Base-by-base conservation (phyloP, 2,888 invertebrate species). In the Muschampia plurimacula region DNA sequence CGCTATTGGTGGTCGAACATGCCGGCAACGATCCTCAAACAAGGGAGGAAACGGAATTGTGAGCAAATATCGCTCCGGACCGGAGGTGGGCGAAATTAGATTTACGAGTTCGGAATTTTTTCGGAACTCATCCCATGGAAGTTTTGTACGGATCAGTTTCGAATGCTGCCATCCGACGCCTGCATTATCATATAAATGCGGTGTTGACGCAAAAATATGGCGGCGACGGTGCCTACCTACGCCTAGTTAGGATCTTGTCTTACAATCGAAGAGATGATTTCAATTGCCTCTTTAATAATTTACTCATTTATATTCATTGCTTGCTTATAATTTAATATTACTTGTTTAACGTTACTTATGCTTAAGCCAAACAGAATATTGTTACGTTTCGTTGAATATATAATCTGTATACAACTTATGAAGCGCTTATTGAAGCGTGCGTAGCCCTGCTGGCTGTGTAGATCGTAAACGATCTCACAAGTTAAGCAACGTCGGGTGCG, bases 141-240 rank as follows among this genome's bases (percentile, higher is more conserved):
- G 83, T 86, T 83, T 80, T 49, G 71, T 82, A 80, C 77, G 84
- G 89, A 92, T 91, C 90, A 89, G 89, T 90, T 86, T 86, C 88
- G 86, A 83, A 86, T 83, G 84, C 84, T 82, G 82, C 81, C 82
- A 82, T 69, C 82, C 81, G 81, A 66, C 66, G 71, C 66, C 67
- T 78, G 75, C 86, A 92, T 92, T 84, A 85, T 80, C 84, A 84
- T 84, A 84, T 83, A 85, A 83, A 85, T 85, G 81, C 77, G 83
- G 77, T 80, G 83, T 89, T 89, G 91, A 90, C 90, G 91, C 86
- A 86, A 89, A 93, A 91, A 93, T 93, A 93, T 92, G 88, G 88
- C 87, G 81, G 77, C 84, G 83, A 75, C 73, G 71, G 49, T 49
- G 65, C 57, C 57, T 57, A 57, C 22, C 55, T 64, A 32, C n/a